Conservation (phyloP, 2,888 invertebrate species). For the Tipula lateralis region DNA sequence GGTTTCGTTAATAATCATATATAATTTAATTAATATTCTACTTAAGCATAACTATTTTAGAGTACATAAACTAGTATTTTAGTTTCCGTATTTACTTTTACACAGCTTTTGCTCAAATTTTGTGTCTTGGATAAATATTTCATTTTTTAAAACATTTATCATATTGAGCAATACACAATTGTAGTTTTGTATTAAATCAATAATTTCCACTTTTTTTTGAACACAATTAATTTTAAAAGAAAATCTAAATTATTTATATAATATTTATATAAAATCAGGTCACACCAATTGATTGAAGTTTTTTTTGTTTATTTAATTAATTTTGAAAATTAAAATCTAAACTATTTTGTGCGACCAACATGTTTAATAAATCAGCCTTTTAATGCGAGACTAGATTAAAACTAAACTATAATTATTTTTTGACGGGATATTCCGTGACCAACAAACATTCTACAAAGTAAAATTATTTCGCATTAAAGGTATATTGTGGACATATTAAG, state of each 20-base stretch:
- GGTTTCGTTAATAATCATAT: neutral
- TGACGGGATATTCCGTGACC: neutral
- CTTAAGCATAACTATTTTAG: neutral
- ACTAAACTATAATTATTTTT: neutral
- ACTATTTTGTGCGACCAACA: neutral
- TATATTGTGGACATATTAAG: neutral
- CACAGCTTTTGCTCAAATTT: neutral
- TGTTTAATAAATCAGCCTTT: neutral
- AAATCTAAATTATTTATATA: neutral
- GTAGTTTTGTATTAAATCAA: neutral
- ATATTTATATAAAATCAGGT: neutral
- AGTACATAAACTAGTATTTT: neutral
- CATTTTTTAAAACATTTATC: neutral
- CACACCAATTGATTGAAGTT: slow-evolving; percentile 9
- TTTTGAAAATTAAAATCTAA: neutral
- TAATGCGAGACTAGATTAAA: neutral
- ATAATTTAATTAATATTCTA: neutral
- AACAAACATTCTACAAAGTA: neutral
- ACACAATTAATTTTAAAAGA: neutral
- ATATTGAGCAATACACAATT: neutral
- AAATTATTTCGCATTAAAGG: neutral
- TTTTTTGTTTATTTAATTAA: neutral
- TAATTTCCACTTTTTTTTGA: neutral
- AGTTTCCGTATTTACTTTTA: neutral
- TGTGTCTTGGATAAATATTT: neutral